Percentiles rank a stretch among this genome's conserved stretches.
These are phyloP conservation scores for Sclerodermus sp. DNA, from an alignment of 2,888 invertebrate species.

Conservation along the genomic window DNA sequence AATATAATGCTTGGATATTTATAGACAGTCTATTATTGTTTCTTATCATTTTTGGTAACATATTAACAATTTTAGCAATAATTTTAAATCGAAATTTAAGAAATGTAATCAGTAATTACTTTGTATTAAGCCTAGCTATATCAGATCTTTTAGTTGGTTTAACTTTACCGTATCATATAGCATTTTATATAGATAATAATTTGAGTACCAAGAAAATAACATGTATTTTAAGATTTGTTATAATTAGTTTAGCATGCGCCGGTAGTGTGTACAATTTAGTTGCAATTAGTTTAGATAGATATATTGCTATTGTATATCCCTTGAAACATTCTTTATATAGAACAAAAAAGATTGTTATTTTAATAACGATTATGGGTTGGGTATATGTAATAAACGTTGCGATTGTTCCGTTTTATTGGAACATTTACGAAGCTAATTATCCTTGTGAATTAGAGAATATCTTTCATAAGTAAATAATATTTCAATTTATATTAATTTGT, in stretches of 20 bases:
- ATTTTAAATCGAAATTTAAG: conserved; percentile 70
- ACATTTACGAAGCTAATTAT: conserved; percentile 67
- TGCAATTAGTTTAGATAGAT: conserved; percentile 77
- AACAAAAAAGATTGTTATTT: conserved; percentile 68
- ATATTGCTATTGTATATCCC: conserved; percentile 78
- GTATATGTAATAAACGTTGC: conserved; percentile 68
- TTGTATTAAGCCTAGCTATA: conserved; percentile 76
- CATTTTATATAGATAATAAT: conserved; percentile 69
- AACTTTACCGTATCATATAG: conserved; percentile 76
- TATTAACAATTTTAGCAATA: conserved; percentile 75
- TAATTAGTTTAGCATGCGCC: conserved; percentile 75
- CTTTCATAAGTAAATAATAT: conserved; percentile 56
- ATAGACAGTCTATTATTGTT: conserved; percentile 69
- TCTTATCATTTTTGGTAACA: conserved; percentile 72
- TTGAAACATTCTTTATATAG: conserved; percentile 74
- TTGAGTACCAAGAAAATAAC: conserved; percentile 66
- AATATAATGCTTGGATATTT: conserved; percentile 63
- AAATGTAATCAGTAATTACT: conserved; percentile 73
- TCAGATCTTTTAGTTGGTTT: conserved; percentile 79
- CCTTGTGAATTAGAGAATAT: conserved; percentile 73
- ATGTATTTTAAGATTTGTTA: conserved; percentile 68
- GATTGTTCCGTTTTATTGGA: conserved; percentile 76
- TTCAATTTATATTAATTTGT: no score
- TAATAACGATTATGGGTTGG: conserved; percentile 71
- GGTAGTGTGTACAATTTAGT: conserved; percentile 79